phyloP scores from a whole-genome alignment of 2,888 invertebrate genomes.

The Cepaea hortensis region DNA sequence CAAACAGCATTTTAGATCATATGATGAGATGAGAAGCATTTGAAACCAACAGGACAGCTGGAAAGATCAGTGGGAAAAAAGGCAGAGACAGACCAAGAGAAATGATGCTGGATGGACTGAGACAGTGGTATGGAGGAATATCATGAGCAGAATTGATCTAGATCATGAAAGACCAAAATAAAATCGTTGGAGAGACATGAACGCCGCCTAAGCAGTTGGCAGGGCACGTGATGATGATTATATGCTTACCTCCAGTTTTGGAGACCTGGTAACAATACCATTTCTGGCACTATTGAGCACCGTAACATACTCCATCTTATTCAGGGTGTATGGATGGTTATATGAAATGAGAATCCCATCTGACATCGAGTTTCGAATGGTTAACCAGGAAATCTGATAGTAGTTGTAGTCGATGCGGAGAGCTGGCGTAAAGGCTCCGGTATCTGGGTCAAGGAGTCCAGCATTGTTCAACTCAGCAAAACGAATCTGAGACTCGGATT shows the following conservation, averaged over 20 bases:
- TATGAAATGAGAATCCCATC: conserved; percentile 95
- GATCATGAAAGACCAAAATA: too few relatives aligned
- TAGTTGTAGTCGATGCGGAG: conserved; percentile 81
- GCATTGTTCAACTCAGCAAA: conserved; percentile 78
- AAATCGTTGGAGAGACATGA: too few relatives aligned
- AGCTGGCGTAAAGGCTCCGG: conserved; percentile 80
- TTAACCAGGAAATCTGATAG: conserved; percentile 77
- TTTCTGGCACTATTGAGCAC: conserved; percentile 78
- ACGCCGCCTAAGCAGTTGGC: too few relatives aligned
- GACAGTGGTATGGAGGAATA: too few relatives aligned
- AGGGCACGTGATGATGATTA: not conserved
- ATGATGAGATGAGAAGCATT: too few relatives aligned
- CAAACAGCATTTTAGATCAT: too few relatives aligned
- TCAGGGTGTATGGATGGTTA: conserved; percentile 88
- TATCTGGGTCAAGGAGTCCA: conserved; percentile 93
- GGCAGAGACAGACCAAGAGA: too few relatives aligned
- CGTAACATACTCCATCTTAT: conserved; percentile 83
- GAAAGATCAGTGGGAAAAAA: too few relatives aligned
- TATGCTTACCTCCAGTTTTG: conserved; percentile 76
- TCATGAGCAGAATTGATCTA: too few relatives aligned
- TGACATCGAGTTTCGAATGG: conserved; percentile 89
- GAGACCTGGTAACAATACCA: conserved; percentile 91
- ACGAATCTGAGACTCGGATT: conserved; percentile 60
- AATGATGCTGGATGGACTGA: too few relatives aligned
- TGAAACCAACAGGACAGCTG: too few relatives aligned